Base-by-base conservation (phyloP, 1,140 invertebrate species). In the Ridgeia piscesae region DNA sequence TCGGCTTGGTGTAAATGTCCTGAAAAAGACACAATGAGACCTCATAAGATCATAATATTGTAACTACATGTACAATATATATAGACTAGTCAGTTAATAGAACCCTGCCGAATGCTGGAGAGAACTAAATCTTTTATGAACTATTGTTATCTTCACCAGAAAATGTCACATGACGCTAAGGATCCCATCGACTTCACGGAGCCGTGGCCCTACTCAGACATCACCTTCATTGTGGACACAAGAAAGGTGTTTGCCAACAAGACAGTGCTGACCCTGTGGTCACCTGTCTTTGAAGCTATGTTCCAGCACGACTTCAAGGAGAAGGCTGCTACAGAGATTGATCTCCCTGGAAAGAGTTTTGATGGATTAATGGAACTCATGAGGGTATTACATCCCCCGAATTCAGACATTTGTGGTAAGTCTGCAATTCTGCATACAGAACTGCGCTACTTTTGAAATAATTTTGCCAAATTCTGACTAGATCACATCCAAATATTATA, bases 301-400 rank as follows among this genome's bases (percentile, higher is more conserved):
- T 93, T 92, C 88, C 42, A 91, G 33, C 92, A 94, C 50, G 92
- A 94, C 92, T 94, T 94, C 34, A 93, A 92, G 90, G 94, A 94
- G 91, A 94, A 93, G 93, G 91, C 93, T 50, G 94, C 94, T 0
- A 92, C 50, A 6, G 93, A 93, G 89, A 93, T 94, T 89, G 92
- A 89, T 77, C 50, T 94, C n/a, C 94, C 94, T 31, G 94, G 93
- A 91, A 93, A 93, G 92, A 91, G 93, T 90, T 93, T 91, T 92
- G 92, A 93, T 34, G 94, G 94, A 90, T 92, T 94, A 31, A 33
- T 93, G 14, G 93, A 94, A 90, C 92, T 94, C 21, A 91, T 94
- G 88, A 89, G 91, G 91, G 92, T 94, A 31, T 93, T 94, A 35
- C 94, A 94, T 92, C 94, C 94, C n/a, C 94, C 94, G 33, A 94